A percentile compares a stretch with the other conserved stretches of the same genome.
Evolutionary conservation across 2,113 vertebrate genomes (phyloP).

Genomic region (Forbesichthys papilliferus): DNA sequence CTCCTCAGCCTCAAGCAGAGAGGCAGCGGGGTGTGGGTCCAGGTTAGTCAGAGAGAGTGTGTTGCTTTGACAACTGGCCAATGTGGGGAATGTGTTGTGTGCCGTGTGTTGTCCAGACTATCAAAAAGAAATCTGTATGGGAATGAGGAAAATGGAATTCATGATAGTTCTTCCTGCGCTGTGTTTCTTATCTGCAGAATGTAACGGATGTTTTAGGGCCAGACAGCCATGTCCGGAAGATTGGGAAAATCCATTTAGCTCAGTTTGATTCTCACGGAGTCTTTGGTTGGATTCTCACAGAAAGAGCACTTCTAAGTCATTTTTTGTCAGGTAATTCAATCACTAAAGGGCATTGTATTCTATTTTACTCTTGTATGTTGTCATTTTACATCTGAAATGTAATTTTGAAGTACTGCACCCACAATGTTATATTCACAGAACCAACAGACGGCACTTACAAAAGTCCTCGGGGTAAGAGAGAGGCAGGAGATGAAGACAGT

Average conservation of each 20-base stretch:
- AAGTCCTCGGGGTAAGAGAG: constrained; percentile 49
- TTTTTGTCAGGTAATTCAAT: constrained; percentile 79
- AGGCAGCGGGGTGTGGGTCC: constrained; percentile 60
- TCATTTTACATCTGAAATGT: not conserved
- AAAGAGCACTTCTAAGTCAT: constrained; percentile 63
- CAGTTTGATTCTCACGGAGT: constrained; percentile 81
- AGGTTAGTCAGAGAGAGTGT: constrained; percentile 34
- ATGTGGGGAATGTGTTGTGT: not conserved
- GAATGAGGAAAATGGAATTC: too few species aligned
- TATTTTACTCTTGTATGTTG: not conserved
- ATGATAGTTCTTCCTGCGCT: not conserved
- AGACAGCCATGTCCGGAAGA: constrained; percentile 74
- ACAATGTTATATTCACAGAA: constrained; percentile 32
- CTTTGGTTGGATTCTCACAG: constrained; percentile 83
- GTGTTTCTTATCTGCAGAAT: constrained; percentile 67
- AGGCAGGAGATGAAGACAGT: constrained; percentile 9
- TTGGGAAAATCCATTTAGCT: constrained; percentile 79
- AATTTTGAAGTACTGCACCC: too few species aligned
- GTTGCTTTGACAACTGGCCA: not conserved
- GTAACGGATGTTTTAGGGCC: constrained; percentile 81
- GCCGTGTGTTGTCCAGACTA: not conserved
- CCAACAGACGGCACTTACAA: constrained; percentile 43
- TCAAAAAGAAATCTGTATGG: too few species aligned
- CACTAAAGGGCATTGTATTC: not conserved
- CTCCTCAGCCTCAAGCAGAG: constrained; percentile 69